Conservation (phyloP, 2,888 invertebrate species). For the Abrostola tripartita region DNA sequence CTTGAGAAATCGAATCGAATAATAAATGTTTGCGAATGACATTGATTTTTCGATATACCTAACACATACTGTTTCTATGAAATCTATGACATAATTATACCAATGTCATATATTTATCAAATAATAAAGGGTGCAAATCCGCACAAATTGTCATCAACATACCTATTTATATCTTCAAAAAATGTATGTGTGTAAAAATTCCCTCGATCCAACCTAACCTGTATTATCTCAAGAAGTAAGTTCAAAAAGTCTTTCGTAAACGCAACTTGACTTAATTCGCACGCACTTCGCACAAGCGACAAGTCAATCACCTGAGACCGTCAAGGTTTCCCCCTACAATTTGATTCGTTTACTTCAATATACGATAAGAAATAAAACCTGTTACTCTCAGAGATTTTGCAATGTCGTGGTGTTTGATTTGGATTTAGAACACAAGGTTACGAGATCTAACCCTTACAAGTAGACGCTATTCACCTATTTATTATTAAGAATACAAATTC, state of each 20-base stretch:
- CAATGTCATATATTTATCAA: too few relatives aligned
- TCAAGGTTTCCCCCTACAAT: constrained; percentile 4
- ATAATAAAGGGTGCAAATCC: too few relatives aligned
- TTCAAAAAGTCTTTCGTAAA: neutral
- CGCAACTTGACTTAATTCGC: constrained; percentile 14
- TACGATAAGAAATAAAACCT: constrained; percentile 34
- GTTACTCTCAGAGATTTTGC: constrained; percentile 31
- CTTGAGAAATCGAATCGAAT: too few relatives aligned
- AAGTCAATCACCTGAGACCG: constrained; percentile 22
- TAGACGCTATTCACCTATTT: too few relatives aligned
- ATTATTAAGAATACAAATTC: too few relatives aligned
- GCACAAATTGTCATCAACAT: too few relatives aligned
- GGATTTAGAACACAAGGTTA: neutral
- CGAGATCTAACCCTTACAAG: too few relatives aligned
- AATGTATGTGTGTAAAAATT: neutral
- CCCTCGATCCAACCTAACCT: neutral
- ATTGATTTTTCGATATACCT: too few relatives aligned
- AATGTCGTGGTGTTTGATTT: neutral
- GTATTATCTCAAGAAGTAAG: neutral
- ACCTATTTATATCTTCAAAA: neutral
- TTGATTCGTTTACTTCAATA: constrained; percentile 36
- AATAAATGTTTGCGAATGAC: too few relatives aligned
- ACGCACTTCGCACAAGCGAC: constrained; percentile 3
- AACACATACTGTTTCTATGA: too few relatives aligned
- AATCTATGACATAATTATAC: too few relatives aligned